Evolutionary conservation across 1,140 invertebrate genomes (phyloP), one percentile per base, ranked within the genome.

Genomic region (Chrysoperla carnea): DNA sequence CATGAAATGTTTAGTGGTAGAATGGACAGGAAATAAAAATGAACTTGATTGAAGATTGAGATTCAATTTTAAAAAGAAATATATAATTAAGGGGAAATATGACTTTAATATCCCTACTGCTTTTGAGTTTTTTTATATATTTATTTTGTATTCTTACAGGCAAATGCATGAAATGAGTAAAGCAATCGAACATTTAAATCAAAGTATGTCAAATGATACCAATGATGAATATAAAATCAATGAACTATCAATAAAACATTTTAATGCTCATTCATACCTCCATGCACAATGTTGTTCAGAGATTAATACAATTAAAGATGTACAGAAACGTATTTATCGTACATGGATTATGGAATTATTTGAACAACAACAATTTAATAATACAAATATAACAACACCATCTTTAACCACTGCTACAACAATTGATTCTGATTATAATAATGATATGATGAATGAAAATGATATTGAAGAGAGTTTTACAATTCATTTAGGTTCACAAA

Each of bases 401-500:
- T 36, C 40, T 2, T 31, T 46, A 28, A 41, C 29, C 11, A 39
- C 44, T 23, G 17, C 39, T 37, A 39, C 44, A 29, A 40, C 43
- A 6, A 40, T 27, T 15, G 39, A 44, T 17, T 44, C 43, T 3
- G 37, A 42, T 15, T 36, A 46, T 33, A 17, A 23, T 13, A 2
- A 13, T 37, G 28, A 39, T 39, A 39, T 17, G n/a, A 39, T 39
- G 14, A 23, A 23, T 23, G 17, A 23, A 2, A 23, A 23, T 23
- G 17, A 23, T 23, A 52, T 87, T 52, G 89, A 95, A 65, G 91
- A 96, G 68, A 95, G 91, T 66, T 96, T 96, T 58, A 97, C 91
- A 11, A 95, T 96, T 52, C 90, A 96, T 67, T 67, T 96, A 43
- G 93, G 93, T 44, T 90, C 91, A 3, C 94, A 99, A 66, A 75